These are phyloP conservation scores for Etheostoma cragini DNA, from an alignment of 2,113 vertebrate genomes.

Conservation along the genomic window DNA sequence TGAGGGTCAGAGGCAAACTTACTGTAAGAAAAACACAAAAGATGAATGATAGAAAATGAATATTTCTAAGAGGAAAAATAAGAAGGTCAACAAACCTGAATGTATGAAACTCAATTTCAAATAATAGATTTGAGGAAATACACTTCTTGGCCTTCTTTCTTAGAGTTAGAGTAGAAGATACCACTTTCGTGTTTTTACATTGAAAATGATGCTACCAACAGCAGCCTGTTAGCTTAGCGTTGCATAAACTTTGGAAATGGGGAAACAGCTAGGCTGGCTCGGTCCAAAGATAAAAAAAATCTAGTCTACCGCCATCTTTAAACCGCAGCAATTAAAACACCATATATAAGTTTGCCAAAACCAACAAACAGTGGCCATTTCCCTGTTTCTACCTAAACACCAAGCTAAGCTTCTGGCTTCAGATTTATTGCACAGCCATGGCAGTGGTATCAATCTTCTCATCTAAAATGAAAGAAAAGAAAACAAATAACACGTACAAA, in stretches of 20 bases:
- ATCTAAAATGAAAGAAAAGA: not conserved
- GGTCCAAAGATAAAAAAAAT: not conserved
- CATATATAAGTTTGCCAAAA: not conserved
- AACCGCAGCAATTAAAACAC: not conserved
- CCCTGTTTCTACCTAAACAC: too few species aligned
- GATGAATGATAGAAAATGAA: conserved; percentile 62
- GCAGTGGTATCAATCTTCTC: not conserved
- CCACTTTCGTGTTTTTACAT: not conserved
- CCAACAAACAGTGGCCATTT: not conserved
- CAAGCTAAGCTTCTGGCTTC: too few species aligned
- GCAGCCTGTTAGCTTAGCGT: not conserved
- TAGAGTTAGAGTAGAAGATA: not conserved
- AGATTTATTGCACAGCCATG: too few species aligned
- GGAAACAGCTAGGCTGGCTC: not conserved
- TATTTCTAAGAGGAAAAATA: conserved; percentile 1
- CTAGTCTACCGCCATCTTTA: not conserved
- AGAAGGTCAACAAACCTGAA: not conserved
- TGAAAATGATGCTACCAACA: not conserved
- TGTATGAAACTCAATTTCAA: conserved; percentile 1
- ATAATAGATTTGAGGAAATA: not conserved
- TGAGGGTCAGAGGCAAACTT: conserved; percentile 79
- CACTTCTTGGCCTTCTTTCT: not conserved
- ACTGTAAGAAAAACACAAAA: conserved; percentile 25
- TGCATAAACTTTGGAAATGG: not conserved
- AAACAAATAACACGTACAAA: not conserved